phyloP scores from a whole-genome alignment of 2,113 vertebrate genomes.

The Channa maculata region DNA sequence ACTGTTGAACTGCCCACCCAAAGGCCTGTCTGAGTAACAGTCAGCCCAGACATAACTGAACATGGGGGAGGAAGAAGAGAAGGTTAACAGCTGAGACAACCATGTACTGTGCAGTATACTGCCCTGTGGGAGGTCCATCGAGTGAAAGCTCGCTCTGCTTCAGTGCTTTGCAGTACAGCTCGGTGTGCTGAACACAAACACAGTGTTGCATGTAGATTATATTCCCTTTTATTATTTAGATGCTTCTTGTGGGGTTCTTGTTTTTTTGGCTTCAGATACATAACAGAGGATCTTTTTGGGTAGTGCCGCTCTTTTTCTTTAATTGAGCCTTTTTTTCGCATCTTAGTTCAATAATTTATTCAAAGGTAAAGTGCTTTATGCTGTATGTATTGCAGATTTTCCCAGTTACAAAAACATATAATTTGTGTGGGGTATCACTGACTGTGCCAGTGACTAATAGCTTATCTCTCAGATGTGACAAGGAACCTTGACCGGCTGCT shows the following conservation, averaged over 20 bases:
- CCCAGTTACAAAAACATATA: too few species aligned
- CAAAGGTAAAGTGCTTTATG: too few species aligned
- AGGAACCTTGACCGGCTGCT: not conserved
- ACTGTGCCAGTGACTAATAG: conserved; percentile 1
- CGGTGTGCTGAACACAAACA: conserved; percentile 17
- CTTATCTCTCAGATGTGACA: not conserved
- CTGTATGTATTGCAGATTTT: too few species aligned
- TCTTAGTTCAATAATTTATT: too few species aligned
- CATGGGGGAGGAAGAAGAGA: conserved; percentile 23
- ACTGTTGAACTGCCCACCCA: conserved; percentile 65
- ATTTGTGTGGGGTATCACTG: too few species aligned
- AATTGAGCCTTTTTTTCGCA: too few species aligned
- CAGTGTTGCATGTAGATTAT: conserved; percentile 30
- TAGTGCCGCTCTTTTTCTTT: too few species aligned
- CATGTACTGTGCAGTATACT: conserved; percentile 45
- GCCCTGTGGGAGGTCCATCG: conserved; percentile 62
- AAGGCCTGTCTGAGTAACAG: conserved; percentile 56
- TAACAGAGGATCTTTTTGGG: not conserved
- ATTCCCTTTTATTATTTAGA: conserved; percentile 9
- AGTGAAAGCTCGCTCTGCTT: conserved; percentile 59
- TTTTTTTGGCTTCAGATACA: conserved; percentile 2
- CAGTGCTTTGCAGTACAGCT: conserved; percentile 37
- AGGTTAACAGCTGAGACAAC: conserved; percentile 67
- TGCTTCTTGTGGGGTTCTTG: conserved; percentile 8
- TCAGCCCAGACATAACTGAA: conserved; percentile 53